Evolutionary conservation across 2,888 invertebrate genomes (phyloP).

Genomic region (Dasysyrphus albostriatus): DNA sequence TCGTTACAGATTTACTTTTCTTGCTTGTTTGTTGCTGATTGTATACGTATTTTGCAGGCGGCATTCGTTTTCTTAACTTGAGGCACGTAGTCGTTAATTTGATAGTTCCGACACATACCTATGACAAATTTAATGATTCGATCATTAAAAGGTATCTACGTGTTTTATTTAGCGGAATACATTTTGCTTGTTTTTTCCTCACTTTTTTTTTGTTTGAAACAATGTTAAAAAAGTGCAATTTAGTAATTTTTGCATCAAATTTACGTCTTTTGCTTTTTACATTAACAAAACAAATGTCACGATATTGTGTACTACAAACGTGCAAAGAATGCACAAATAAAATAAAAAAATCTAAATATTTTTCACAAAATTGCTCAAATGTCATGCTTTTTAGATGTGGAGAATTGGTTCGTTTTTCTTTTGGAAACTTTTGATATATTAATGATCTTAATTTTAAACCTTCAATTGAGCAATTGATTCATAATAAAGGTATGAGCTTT

Average conservation of each 20-base stretch:
- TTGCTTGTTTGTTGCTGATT: conserved; percentile 49
- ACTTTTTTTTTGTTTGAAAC: not conserved
- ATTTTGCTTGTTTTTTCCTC: not conserved
- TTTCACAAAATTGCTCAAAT: conserved; percentile 52
- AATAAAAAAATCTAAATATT: conserved; percentile 34
- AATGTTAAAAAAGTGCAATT: conserved; percentile 26
- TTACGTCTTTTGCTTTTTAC: conserved; percentile 33
- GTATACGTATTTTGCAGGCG: not conserved
- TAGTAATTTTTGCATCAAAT: conserved; percentile 47
- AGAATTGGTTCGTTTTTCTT: conserved; percentile 12
- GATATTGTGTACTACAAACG: conserved; percentile 70
- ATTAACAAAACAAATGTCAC: conserved; percentile 63
- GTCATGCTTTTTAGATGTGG: conserved; percentile 53
- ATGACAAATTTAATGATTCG: conserved; percentile 19
- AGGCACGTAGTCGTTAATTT: conserved; percentile 60
- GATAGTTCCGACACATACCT: conserved; percentile 37
- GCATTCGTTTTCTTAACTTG: conserved; percentile 27
- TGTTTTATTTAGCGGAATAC: conserved; percentile 49
- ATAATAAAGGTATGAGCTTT: not conserved
- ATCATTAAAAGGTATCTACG: conserved; percentile 51
- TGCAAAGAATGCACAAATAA: conserved; percentile 57
- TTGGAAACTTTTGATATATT: not conserved
- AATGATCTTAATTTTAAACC: not conserved
- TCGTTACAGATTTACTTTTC: conserved; percentile 44
- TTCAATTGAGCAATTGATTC: not conserved